A percentile compares a stretch with the other conserved stretches of the same genome.
These are phyloP conservation scores for Botia kubotai DNA, from an alignment of 2,797 vertebrate species.

Conservation along the genomic window DNA sequence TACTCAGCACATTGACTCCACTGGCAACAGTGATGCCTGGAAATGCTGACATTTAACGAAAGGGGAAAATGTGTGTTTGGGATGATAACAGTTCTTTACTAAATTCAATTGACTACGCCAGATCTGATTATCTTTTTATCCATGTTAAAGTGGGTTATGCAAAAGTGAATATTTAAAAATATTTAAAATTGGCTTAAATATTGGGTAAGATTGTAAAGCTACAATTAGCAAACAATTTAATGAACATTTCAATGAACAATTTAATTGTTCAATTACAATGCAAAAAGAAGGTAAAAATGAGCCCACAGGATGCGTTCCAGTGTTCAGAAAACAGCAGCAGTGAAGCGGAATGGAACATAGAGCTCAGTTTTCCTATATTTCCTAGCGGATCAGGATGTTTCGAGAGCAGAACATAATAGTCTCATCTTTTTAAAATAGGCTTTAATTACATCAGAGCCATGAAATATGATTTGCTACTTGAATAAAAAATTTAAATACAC, in stretches of 20 bases:
- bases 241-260: too few relatives aligned
- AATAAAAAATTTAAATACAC: background rate
- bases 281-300: background rate
- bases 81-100: background rate
- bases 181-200: background rate
- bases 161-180: background rate
- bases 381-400: background rate
- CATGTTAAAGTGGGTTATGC: slow-evolving; percentile 78
- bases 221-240: too few relatives aligned
- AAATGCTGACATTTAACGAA: background rate
- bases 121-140: slow-evolving; percentile 57
- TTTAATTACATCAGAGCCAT: background rate
- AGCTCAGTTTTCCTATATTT: background rate
- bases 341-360: too few relatives aligned
- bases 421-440: background rate
- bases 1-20: background rate
- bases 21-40: background rate
- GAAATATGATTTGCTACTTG: background rate
- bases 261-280: background rate
- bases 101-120: background rate
- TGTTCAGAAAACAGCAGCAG: too few relatives aligned
- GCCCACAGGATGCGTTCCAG: background rate
- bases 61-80: background rate
- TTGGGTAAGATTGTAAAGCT: background rate
- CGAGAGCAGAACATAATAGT: background rate